Conservation (phyloP, 2,113 vertebrate species). For the Gallinago undulata region DNA sequence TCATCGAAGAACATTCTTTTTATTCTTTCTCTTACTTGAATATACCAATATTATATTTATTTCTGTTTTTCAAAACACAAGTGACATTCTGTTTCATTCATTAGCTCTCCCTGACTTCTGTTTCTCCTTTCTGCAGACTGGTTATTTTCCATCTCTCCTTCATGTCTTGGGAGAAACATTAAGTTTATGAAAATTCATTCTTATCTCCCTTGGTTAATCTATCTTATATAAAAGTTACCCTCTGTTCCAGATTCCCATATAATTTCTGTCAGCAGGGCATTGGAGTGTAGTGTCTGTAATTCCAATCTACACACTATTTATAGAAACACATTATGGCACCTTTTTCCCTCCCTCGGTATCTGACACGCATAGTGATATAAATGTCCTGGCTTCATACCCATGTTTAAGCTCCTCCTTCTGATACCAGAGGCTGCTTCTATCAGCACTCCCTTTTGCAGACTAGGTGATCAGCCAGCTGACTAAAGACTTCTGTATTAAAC, state of each 20-base stretch:
- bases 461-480: neutral
- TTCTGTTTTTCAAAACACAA: neutral
- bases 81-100: neutral
- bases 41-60: neutral
- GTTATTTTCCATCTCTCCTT: neutral
- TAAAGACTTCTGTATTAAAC: neutral
- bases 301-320: neutral
- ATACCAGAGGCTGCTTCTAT: neutral
- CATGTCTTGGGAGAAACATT: neutral
- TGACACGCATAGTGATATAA: neutral
- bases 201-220: slow-evolving; percentile 12
- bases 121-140: neutral
- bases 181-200: slow-evolving; percentile 26
- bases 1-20: neutral
- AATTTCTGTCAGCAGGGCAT: neutral
- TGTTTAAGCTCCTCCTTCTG: neutral
- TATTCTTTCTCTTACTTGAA: neutral
- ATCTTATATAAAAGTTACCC: neutral
- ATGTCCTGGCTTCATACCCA: neutral
- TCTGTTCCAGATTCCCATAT: neutral
- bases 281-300: slow-evolving; percentile 5
- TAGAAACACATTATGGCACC: neutral
- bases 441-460: neutral
- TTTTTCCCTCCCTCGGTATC: neutral
- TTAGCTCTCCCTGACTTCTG: neutral